Conservation (phyloP, 2,888 invertebrate genomes). For the Parasteatoda lunata region DNA sequence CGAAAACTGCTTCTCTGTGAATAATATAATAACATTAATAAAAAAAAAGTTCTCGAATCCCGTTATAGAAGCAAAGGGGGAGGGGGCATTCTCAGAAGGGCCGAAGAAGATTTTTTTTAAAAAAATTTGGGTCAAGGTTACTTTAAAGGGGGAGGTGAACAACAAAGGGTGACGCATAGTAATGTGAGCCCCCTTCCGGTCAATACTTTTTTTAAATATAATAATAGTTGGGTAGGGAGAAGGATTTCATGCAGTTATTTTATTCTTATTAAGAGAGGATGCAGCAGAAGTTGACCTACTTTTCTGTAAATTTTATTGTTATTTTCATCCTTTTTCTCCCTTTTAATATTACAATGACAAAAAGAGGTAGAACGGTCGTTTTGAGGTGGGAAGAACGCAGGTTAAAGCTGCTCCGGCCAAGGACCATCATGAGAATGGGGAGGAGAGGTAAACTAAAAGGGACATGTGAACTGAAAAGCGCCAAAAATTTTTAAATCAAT, state of each 20-base stretch:
- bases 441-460: background rate
- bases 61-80: conserved; percentile 23
- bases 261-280: conserved; percentile 55
- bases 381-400: background rate
- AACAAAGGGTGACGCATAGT: conserved; percentile 64
- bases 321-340: conserved; percentile 37
- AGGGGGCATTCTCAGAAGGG: conserved; percentile 38
- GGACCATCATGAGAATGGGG: background rate
- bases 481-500: too few species aligned
- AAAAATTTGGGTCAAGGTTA: conserved; percentile 67
- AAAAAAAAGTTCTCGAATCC: conserved; percentile 24
- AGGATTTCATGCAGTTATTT: conserved; percentile 39
- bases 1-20: conserved; percentile 32
- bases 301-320: conserved; percentile 34
- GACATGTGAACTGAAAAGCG: too few species aligned
- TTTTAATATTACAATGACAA: conserved; percentile 35
- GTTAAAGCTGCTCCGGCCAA: background rate
- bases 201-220: conserved; percentile 49
- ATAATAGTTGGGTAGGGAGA: conserved; percentile 49
- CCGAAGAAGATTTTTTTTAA: conserved; percentile 33
- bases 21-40: conserved; percentile 19
- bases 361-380: conserved; percentile 35
- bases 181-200: conserved; percentile 54
- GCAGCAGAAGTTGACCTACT: conserved; percentile 60
- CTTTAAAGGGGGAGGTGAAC: conserved; percentile 14